Evolutionary conservation across 2,888 invertebrate genomes (phyloP), one percentile per base, ranked within the genome.

Genomic region (Hyalella azteca): DNA sequence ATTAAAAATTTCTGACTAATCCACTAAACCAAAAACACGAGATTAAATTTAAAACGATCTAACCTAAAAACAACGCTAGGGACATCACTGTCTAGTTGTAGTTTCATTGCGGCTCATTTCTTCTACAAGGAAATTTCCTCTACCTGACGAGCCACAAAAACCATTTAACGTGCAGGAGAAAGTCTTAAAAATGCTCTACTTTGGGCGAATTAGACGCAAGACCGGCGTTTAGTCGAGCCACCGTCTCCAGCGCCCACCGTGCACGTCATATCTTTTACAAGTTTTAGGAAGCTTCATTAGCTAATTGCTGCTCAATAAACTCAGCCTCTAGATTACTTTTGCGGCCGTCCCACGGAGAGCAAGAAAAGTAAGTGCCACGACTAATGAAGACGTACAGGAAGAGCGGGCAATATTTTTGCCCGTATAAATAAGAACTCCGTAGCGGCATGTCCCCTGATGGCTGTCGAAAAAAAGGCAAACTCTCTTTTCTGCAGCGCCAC

Each of bases 191-290:
- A 66, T n/a, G 32, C 39, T 36, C 29, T 29, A 32, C 32, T 36
- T 66, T 22, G 15, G 19, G 29, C 19, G 66, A 66, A 29, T 36
- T 36, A n/a, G 66, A 66, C 19, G 66, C 29, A 29, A 32, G 66
- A 36, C 36, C 13, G 39, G 36, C 66, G 66, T 36, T 36, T 36
- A 66, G 36, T 32, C 19, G 66, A 66, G 66, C 32, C 66, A 36
- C 36, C 66, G 32, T 39, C n/a, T 39, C 36, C 36, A 29, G 54
- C 22, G 32, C 66, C 19, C 15, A 15, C 66, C 66, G 19, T n/a
- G 36, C 66, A 66, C 66, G 66, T 66, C 66, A 66, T 66, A 66
- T 66, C 66, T 66, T 66, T 66, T 66, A 66, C 66, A 66, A 66
- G 66, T 66, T 66, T 66, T 66, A 66, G 66, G 66, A 32, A 66